Evolutionary conservation across 35 echinoderm and acorn worm genomes (phyloP), one percentile per base, ranked within the genome.

Genomic region (Heliocidaris tuberculata): DNA sequence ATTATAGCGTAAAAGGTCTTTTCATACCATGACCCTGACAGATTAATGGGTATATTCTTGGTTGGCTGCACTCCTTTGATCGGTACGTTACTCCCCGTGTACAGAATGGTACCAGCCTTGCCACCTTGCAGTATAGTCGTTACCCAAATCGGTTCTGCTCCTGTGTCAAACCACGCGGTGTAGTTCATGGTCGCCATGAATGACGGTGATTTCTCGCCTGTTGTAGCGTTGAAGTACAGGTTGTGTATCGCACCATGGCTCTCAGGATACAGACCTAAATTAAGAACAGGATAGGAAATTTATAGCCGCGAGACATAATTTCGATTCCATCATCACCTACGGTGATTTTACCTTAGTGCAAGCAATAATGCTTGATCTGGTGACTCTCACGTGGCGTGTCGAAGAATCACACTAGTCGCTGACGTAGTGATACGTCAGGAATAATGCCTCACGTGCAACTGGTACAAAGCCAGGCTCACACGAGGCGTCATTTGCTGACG

Each of bases 61-160:
- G 85, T 96, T 12, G 97, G 96, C 50, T 94, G 15, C 19, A 95
- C 93, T 16, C 96, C 96, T 31, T 99, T 96, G 30, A 99, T 97
- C 0, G 89, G 61, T 59, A 97, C 94, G 50, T 97, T 95, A 27
- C 95, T 91, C 31, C 98, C 98, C n/a, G 96, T 95, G 48, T 99
- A 99, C 71, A 96, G 95, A 30, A 99, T 96, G 56, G 94, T 96
- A 2, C 98, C 98, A 7, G 95, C 96, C 52, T 95, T 97, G 2
- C 92, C 59, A 59, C 97, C 96, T n/a, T 97, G 96, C 32, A 90
- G 90, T 13, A 95, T 97, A 5, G 98, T 97, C 13, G 98, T 99
- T 1, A 99, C 98, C 98, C 98, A 99, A 61, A 99, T 97, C 13
- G 98, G 98, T n/a, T 99, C 98, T 6, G 92, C 98, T 27, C 95